Evolutionary conservation across 2,888 invertebrate genomes (phyloP), one percentile per base, ranked within the genome.

Genomic region (Malachius bipustulatus): DNA sequence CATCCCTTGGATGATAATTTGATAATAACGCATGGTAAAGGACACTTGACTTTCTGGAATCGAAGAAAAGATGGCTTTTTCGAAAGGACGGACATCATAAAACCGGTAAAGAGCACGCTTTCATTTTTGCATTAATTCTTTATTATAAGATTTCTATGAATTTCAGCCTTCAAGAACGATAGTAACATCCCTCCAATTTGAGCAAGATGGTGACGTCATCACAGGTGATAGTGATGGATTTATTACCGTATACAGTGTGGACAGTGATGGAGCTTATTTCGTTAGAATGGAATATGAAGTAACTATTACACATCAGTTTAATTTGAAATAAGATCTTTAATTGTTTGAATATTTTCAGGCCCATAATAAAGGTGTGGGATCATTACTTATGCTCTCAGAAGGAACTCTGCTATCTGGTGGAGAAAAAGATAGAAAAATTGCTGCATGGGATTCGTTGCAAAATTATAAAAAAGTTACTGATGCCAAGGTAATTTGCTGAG

Each of bases 21-120:
- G 14, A 73, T 91, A 40, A 85, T 93, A 44, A 91, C 90, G 0
- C 88, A 87, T 54, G 93, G 93, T 2, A 82, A 84, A 47, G 88
- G 88, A 1, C 90, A 91, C 57, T 63, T 93, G 43, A 85, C 89
- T 0, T 90, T 91, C 61, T 93, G 91, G 91, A 89, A 87, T 51
- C 70, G 89, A 37, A 70, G 87, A 41, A 88, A 88, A 65, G 89
- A 89, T 56, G 88, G 88, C 26, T 90, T 83, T 65, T 90, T 84
- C 55, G 90, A 82, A 65, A 70, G 87, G 41, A 87, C 87, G 0
- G 88, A 89, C 49, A 85, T 89, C 34, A 81, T 89, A 14, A 87
- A 87, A 64, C 84, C 81, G 37, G 82, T 82, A 64, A 60, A 56
- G 44, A 19, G 24, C n/a, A 10, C 4, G 8, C 6, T 28, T 8